Conservation (phyloP, 2,888 invertebrate species). For the Labia minor region DNA sequence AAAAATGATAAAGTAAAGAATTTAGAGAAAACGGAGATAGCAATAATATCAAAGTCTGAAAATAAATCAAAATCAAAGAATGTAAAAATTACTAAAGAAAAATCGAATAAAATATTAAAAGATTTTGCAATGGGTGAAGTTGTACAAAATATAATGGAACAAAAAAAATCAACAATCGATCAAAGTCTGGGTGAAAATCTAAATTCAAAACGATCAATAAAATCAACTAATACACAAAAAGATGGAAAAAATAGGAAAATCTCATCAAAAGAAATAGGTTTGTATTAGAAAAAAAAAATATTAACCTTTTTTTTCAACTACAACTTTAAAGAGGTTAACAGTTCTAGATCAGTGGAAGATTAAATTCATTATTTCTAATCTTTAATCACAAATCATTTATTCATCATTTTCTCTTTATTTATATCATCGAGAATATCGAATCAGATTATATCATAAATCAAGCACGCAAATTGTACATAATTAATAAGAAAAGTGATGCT, state of each 20-base stretch:
- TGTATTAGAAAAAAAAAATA: too few relatives aligned
- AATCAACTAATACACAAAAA: neutral
- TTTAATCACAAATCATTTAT: too few relatives aligned
- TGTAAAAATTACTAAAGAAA: neutral
- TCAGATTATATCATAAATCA: too few relatives aligned
- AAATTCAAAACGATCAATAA: neutral
- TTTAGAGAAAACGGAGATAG: neutral
- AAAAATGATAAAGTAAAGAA: too few relatives aligned
- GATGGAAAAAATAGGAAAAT: neutral
- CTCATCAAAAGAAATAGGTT: neutral
- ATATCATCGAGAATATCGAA: too few relatives aligned
- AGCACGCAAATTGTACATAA: too few relatives aligned
- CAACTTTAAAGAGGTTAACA: too few relatives aligned
- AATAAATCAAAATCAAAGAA: neutral
- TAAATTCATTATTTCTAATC: too few relatives aligned
- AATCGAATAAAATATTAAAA: neutral
- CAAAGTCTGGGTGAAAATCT: neutral
- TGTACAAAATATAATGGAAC: neutral
- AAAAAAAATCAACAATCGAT: neutral
- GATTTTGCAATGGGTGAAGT: neutral
- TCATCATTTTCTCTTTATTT: too few relatives aligned
- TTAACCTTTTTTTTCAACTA: too few relatives aligned
- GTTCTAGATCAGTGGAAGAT: too few relatives aligned
- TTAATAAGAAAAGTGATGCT: too few relatives aligned
- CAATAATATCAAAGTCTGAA: neutral